Percentiles rank a stretch among this genome's conserved stretches.
Evolutionary conservation across 2,888 invertebrate species (phyloP).

Genomic region (Andrena bicolor): DNA sequence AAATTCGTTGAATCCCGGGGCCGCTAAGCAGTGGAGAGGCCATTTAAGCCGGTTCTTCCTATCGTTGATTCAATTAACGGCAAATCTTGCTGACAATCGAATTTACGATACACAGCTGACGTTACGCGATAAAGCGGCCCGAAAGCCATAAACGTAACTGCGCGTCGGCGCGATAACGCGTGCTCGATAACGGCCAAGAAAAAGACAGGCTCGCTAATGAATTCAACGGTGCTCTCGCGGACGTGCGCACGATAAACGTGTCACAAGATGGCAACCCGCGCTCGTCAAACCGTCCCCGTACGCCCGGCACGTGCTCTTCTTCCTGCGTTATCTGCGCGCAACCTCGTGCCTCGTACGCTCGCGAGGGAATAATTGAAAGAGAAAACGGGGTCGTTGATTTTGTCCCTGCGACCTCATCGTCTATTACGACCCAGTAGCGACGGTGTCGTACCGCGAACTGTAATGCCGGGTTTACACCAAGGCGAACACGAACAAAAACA

Average conservation of each 20-base stretch:
- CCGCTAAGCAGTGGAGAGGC: neutral
- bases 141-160: conserved; percentile 29
- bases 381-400: conserved; percentile 32
- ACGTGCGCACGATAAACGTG: conserved; percentile 17
- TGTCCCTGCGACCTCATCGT: neutral
- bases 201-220: conserved; percentile 16
- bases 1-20: neutral
- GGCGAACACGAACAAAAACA: too few relatives aligned
- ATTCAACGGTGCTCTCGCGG: conserved; percentile 5
- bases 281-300: conserved; percentile 41
- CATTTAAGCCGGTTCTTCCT: conserved; percentile 3
- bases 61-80: neutral
- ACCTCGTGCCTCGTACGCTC: neutral
- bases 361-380: neutral
- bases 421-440: neutral
- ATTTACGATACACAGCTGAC: conserved; percentile 13
- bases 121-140: conserved; percentile 11
- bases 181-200: conserved; percentile 25
- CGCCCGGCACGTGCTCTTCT: conserved; percentile 17
- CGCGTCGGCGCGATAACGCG: conserved; percentile 25
- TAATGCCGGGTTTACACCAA: too few relatives aligned
- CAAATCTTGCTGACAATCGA: conserved; percentile 13
- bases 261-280: conserved; percentile 14
- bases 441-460: neutral
- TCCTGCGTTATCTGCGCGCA: conserved; percentile 29